Percentiles rank a stretch among this genome's conserved stretches.
Evolutionary conservation across 1,140 invertebrate genomes (phyloP).

Genomic region (Battus philenor): DNA sequence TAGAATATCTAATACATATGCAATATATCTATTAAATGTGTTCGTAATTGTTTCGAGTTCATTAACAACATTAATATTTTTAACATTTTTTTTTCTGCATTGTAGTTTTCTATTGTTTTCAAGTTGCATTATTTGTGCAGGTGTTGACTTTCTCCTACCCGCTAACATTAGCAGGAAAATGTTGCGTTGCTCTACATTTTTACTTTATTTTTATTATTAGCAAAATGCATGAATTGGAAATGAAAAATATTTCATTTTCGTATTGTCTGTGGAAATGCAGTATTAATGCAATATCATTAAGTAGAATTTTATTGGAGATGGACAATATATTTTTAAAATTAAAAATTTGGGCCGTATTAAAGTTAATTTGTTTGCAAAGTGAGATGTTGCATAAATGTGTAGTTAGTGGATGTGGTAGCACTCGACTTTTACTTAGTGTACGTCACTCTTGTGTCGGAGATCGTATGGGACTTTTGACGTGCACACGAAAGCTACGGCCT

Average conservation of each 20-base stretch:
- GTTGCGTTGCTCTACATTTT: conserved; percentile 65
- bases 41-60: conserved; percentile 39
- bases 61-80: conserved; percentile 63
- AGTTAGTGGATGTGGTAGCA: conserved; percentile 66
- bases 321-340: conserved; percentile 18
- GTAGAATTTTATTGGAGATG: conserved; percentile 18
- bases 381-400: conserved; percentile 50
- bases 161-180: conserved; percentile 74
- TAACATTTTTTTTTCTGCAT: conserved; percentile 63
- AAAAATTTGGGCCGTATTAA: conserved; percentile 18
- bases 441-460: not conserved
- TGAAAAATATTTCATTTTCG: conserved; percentile 44
- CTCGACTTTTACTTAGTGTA: conserved; percentile 16
- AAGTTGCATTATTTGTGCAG: conserved; percentile 72
- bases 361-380: conserved; percentile 60
- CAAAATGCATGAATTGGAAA: conserved; percentile 54
- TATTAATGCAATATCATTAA: conserved; percentile 23
- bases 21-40: conserved; percentile 40
- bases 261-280: conserved; percentile 41
- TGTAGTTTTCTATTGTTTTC: conserved; percentile 68
- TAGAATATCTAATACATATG: conserved; percentile 30
- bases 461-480: too few species aligned
- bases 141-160: conserved; percentile 68
- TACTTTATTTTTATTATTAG: conserved; percentile 42
- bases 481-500: too few species aligned